These are phyloP conservation scores for Ptychoptera albimana DNA, from an alignment of 2,888 invertebrate species.

Conservation along the genomic window DNA sequence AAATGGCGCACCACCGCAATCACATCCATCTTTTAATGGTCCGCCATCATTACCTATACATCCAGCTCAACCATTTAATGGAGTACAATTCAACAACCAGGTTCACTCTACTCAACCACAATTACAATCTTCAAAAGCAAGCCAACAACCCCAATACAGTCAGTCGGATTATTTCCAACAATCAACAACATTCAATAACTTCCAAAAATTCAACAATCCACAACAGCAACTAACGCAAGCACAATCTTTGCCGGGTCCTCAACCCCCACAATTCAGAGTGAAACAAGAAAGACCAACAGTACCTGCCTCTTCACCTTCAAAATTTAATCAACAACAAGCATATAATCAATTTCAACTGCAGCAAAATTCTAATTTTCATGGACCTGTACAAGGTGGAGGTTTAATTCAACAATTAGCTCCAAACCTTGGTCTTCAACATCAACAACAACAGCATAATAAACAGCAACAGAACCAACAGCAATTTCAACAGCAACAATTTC, in stretches of 20 bases:
- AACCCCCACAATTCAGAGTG: conserved; percentile 15
- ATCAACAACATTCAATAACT: background rate
- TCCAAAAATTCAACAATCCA: conserved; percentile 15
- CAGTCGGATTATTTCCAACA: too few species aligned
- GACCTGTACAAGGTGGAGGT: conserved; percentile 13
- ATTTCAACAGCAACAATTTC: conserved; percentile 19
- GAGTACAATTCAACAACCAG: conserved; percentile 16
- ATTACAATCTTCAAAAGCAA: conserved; percentile 32
- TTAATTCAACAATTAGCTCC: conserved; percentile 19
- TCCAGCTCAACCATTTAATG: conserved; percentile 30
- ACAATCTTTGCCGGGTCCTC: conserved; percentile 9
- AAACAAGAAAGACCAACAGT: conserved; percentile 27
- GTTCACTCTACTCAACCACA: conserved; percentile 28
- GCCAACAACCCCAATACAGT: conserved; percentile 5
- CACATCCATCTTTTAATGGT: conserved; percentile 28
- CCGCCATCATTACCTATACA: conserved; percentile 9
- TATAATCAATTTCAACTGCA: conserved; percentile 13
- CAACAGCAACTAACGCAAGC: conserved; percentile 22
- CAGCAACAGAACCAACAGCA: conserved; percentile 18
- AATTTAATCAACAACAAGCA: conserved; percentile 11
- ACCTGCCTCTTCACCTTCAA: conserved; percentile 23
- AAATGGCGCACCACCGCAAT: conserved; percentile 14
- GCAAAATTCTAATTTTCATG: conserved; percentile 13
- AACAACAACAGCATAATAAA: conserved; percentile 15
- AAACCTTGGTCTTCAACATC: conserved; percentile 23